Conservation (phyloP, 2,888 invertebrate species). For the Ernsta delagoae region DNA sequence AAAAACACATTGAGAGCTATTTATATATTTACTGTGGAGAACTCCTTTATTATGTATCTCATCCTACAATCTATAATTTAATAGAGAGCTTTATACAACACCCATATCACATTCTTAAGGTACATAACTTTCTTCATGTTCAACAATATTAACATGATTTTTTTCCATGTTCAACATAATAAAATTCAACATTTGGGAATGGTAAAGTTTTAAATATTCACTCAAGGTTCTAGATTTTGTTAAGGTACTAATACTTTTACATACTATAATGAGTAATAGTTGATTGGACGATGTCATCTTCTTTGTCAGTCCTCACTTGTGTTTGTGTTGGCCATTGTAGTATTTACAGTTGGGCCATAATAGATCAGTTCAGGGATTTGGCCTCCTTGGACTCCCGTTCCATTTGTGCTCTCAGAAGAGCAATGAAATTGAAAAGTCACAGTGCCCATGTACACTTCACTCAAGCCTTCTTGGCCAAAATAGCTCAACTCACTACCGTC, state of each 20-base stretch:
- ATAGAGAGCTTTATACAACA: conserved; percentile 81
- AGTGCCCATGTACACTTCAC: conserved; percentile 96
- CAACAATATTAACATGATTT: conserved; percentile 75
- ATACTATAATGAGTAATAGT: conserved; percentile 67
- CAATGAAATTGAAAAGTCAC: conserved; percentile 99
- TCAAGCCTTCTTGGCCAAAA: conserved; percentile 98
- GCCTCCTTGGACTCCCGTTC: conserved; percentile 98
- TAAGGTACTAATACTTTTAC: conserved; percentile 37
- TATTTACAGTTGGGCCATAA: conserved; percentile 91
- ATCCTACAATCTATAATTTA: conserved; percentile 63
- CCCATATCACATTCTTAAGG: conserved; percentile 81
- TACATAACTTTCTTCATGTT: conserved; percentile 65
- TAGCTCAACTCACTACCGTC: conserved; percentile 98
- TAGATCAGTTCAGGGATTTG: conserved; percentile 99
- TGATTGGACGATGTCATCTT: conserved; percentile 57
- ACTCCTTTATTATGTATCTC: conserved; percentile 39
- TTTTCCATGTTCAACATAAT: conserved; percentile 59
- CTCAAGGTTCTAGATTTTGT: conserved; percentile 33
- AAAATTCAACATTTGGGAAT: conserved; percentile 68
- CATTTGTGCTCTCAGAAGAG: conserved; percentile 98
- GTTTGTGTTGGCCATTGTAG: conserved; percentile 66
- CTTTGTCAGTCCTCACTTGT: conserved; percentile 81
- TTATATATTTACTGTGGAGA: conserved; percentile 57
- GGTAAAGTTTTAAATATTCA: conserved; percentile 50
- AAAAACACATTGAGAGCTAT: background rate